These are phyloP conservation scores for Eremobia ochroleuca DNA, from an alignment of 2,888 invertebrate species.

Conservation along the genomic window DNA sequence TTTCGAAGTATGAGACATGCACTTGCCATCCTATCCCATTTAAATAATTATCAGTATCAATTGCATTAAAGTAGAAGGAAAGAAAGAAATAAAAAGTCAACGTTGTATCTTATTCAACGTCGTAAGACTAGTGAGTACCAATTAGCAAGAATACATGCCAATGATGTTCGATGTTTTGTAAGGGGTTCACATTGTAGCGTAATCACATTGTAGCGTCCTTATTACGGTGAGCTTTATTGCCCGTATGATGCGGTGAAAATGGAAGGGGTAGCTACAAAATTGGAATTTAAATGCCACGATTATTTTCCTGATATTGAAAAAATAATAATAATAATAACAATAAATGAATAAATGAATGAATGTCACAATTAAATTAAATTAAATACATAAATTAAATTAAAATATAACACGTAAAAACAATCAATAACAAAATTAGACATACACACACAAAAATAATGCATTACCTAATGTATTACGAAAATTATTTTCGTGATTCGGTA, in stretches of 20 bases:
- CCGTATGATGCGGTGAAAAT: constrained; percentile 1
- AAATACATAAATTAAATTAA: too few relatives aligned
- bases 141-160: constrained; percentile 83
- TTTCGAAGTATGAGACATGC: constrained; percentile 66
- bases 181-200: too few relatives aligned
- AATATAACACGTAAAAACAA: too few relatives aligned
- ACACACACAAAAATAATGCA: too few relatives aligned
- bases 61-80: constrained; percentile 75
- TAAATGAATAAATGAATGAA: too few relatives aligned
- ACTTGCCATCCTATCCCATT: constrained; percentile 75
- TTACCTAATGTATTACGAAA: too few relatives aligned
- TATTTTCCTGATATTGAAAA: background rate
- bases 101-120: constrained; percentile 76
- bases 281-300: background rate
- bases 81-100: constrained; percentile 69
- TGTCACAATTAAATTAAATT: too few relatives aligned
- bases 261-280: background rate
- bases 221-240: constrained; percentile 11
- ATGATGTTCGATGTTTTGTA: constrained; percentile 74
- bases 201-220: constrained; percentile 61
- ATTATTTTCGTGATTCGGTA: background rate
- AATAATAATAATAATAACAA: too few relatives aligned
- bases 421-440: too few relatives aligned
- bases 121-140: constrained; percentile 78
- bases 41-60: constrained; percentile 84